Percentiles rank a stretch among this genome's conserved stretches.
Evolutionary conservation across 2,888 invertebrate species (phyloP).

Genomic region (Vandiemenella viatica): DNA sequence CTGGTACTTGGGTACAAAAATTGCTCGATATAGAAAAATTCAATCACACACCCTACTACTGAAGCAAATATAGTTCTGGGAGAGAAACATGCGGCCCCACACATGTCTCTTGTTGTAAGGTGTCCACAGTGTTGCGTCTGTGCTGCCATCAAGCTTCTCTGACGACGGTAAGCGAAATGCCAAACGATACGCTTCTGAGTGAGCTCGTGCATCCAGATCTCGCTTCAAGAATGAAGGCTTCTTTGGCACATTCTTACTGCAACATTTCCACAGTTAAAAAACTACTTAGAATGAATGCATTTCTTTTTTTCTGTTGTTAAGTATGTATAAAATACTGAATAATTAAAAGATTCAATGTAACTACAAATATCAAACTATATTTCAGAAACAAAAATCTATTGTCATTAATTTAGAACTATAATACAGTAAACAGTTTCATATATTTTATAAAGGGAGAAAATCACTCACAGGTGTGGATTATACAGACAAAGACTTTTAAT

Average conservation of each 20-base stretch:
- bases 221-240: constrained; percentile 84
- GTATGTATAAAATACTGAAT: neutral
- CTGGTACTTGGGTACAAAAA: too few relatives aligned
- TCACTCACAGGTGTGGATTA: too few relatives aligned
- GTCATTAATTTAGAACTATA: too few relatives aligned
- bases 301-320: neutral
- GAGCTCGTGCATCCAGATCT: constrained; percentile 85
- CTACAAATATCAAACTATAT: too few relatives aligned
- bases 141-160: constrained; percentile 89
- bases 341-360: too few relatives aligned
- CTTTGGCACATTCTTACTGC: constrained; percentile 71
- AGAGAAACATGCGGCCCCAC: constrained; percentile 77
- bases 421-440: too few relatives aligned
- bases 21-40: too few relatives aligned
- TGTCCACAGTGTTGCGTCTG: constrained; percentile 84
- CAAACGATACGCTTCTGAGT: constrained; percentile 79
- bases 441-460: too few relatives aligned
- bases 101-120: constrained; percentile 86
- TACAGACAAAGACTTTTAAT: too few relatives aligned
- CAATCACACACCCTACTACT: constrained; percentile 84
- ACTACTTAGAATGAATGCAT: neutral
- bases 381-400: too few relatives aligned
- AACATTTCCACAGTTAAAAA: constrained; percentile 18
- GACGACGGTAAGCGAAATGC: constrained; percentile 70
- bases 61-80: constrained; percentile 90